Base-by-base conservation (phyloP, 2,888 invertebrate genomes). In the Parnassius orleans region DNA sequence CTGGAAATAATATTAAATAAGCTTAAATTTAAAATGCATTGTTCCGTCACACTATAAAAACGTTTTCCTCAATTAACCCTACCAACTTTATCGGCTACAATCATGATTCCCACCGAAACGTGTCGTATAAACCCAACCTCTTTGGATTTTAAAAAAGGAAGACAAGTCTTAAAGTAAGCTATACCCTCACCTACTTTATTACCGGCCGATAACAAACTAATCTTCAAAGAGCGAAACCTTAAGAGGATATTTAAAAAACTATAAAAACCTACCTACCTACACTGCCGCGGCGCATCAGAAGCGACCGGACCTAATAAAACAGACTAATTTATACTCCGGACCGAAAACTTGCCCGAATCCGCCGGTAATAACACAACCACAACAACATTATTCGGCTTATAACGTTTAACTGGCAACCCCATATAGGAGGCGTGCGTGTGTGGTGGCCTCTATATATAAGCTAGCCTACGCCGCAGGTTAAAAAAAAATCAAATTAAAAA, bases 241-340 rank as follows among this genome's bases (percentile, higher is more conserved):
- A 75, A 72, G 74, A 74, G 83, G 80, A 82, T 85, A 84, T 86
- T 87, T 87, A 86, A 87, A 87, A 87, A 86, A 83, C 87, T 83
- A 86, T 87, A 86, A 87, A 86, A 81, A 79, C 66, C 70, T 70
- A 73, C 73, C 72, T 71, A 73, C 74, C 70, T 71, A 73, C 69
- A 65, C 67, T 67, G 78, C 76, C 78, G 78, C 76, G 82, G 78
- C 72, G 77, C 79, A 78, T 83, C 85, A 82, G 83, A 82, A 81
- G 84, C 83, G 74, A 74, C 72, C 67, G 71, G 68, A 68, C 67
- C 69, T 80, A 83, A 86, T 86, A 87, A 86, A 86, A 84, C 81
- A 74, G 77, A 69, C 75, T 86, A 83, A 86, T 87, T 87, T 87
- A 87, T 86, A 75, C 78, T 68, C 64, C 63, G 66, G 70, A 53